phyloP scores from a whole-genome alignment of 2,888 invertebrate genomes.

The Pantelozetes paolii region DNA sequence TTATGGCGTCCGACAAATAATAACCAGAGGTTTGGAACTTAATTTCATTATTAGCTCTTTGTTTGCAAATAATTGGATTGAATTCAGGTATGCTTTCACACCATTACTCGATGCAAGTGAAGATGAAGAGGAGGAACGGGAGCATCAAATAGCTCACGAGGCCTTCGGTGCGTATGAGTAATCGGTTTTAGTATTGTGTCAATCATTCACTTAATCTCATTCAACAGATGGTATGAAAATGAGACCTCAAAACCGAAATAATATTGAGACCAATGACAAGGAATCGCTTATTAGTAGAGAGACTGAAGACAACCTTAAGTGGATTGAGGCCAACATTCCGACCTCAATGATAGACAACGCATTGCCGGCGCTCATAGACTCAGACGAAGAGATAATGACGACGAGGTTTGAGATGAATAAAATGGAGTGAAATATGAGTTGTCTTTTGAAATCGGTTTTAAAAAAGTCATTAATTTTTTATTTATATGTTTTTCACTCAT shows the following conservation, averaged over 20 bases:
- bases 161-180: conserved; percentile 33
- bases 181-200: background rate
- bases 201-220: background rate
- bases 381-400: conserved; percentile 75
- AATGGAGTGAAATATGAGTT: conserved; percentile 70
- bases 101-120: conserved; percentile 78
- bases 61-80: background rate
- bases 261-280: conserved; percentile 36
- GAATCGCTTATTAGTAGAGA: conserved; percentile 43
- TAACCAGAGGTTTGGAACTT: conserved; percentile 69
- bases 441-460: background rate
- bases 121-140: conserved; percentile 69
- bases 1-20: conserved; percentile 93
- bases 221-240: conserved; percentile 46
- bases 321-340: conserved; percentile 93
- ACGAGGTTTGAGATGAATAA: conserved; percentile 82
- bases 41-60: conserved; percentile 10
- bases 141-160: conserved; percentile 40
- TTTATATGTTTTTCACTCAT: no score
- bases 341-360: conserved; percentile 60
- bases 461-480: background rate
- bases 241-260: conserved; percentile 37
- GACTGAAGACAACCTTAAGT: conserved; percentile 73
- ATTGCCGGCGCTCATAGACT: conserved; percentile 64
- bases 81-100: conserved; percentile 70